These are phyloP conservation scores for Chironomus striatipennis DNA, from an alignment of 1,140 invertebrate genomes.

Conservation along the genomic window DNA sequence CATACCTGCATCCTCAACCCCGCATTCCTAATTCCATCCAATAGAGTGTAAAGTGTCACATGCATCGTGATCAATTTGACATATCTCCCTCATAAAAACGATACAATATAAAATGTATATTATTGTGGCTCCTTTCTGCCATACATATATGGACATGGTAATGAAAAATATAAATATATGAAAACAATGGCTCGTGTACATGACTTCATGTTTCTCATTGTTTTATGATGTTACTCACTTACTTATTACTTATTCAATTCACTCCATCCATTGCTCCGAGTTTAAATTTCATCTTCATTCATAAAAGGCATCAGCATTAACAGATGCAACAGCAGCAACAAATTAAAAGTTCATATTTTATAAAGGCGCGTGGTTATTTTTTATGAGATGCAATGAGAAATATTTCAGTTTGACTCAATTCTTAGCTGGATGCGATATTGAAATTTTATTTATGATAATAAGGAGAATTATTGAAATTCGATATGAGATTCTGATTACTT, in stretches of 20 bases:
- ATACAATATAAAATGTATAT: not conserved
- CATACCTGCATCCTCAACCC: too few relatives aligned
- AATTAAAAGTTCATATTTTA: too few relatives aligned
- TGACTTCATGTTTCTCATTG: not conserved
- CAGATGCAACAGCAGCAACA: not conserved
- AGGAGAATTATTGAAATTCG: too few relatives aligned
- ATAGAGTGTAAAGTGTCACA: not conserved
- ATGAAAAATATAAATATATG: too few relatives aligned
- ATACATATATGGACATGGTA: constrained; percentile 5
- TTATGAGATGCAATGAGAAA: too few relatives aligned
- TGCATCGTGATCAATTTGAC: not conserved
- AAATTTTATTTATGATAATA: too few relatives aligned
- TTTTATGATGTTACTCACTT: not conserved
- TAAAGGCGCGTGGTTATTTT: too few relatives aligned
- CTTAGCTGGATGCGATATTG: too few relatives aligned
- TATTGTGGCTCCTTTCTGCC: not conserved
- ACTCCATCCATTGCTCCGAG: too few relatives aligned
- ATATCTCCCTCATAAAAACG: not conserved
- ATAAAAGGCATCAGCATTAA: not conserved
- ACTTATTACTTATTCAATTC: not conserved
- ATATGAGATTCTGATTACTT: too few relatives aligned
- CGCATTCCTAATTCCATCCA: not conserved
- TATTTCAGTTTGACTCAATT: too few relatives aligned
- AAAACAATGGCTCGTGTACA: constrained; percentile 9
- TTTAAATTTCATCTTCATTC: not conserved